Evolutionary conservation across 2,113 vertebrate genomes (phyloP).

Genomic region (Syrrhaptes paradoxus): DNA sequence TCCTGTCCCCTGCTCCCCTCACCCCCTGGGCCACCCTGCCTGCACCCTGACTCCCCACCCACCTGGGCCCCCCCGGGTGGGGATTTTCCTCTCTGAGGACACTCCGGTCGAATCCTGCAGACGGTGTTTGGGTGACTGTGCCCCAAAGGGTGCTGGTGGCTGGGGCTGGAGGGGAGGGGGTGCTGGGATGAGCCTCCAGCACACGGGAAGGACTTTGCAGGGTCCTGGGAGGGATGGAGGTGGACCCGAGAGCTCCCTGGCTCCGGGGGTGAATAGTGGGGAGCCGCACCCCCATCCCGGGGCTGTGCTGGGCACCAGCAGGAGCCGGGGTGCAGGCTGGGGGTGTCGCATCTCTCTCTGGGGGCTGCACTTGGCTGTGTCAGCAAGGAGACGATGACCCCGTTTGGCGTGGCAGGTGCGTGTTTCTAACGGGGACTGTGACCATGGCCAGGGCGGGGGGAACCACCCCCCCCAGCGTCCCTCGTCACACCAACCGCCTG

Average conservation of each 20-base stretch:
- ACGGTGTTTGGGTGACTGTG: background rate
- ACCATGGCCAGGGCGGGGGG: slow-evolving; percentile 82
- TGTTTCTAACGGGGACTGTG: slow-evolving; percentile 29
- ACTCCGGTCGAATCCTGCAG: background rate
- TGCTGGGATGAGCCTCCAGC: background rate
- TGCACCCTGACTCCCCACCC: background rate
- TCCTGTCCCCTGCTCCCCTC: background rate
- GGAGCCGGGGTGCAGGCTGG: background rate
- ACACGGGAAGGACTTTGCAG: background rate
- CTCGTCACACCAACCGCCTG: slow-evolving; percentile 80
- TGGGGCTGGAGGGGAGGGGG: background rate
- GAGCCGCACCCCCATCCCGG: background rate
- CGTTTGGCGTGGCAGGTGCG: slow-evolving; percentile 51
- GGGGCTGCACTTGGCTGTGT: background rate
- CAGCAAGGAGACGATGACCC: background rate
- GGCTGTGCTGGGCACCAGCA: accelerated
- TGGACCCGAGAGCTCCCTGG: background rate
- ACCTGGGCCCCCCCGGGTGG: too few relatives aligned
- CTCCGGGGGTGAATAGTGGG: accelerated
- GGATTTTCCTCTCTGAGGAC: background rate
- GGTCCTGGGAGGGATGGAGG: accelerated
- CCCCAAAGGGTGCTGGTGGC: background rate
- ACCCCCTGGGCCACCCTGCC: accelerated
- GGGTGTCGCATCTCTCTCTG: accelerated
- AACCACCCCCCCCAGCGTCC: background rate